Evolutionary conservation across 1,140 invertebrate species (phyloP).

Genomic region (Tetramorium simillimum): DNA sequence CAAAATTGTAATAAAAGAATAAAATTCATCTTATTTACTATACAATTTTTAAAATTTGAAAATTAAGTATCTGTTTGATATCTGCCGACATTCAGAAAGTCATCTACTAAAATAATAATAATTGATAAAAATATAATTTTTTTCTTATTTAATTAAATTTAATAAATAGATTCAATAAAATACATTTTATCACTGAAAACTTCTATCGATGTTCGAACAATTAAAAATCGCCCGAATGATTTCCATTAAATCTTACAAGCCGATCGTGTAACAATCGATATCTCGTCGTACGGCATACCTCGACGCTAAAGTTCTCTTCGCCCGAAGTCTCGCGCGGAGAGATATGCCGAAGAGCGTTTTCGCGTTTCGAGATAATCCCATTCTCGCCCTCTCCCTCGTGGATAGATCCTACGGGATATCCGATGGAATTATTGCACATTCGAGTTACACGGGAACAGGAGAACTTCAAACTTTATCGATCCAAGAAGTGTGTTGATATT

Average conservation of each 20-base stretch:
- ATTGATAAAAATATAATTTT: not conserved
- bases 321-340: slow-evolving; percentile 67
- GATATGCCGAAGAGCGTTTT: slow-evolving; percentile 84
- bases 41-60: not conserved
- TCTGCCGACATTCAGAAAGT: not conserved
- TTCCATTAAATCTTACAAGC: not conserved
- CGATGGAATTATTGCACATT: slow-evolving; percentile 77
- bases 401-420: slow-evolving; percentile 72
- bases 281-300: slow-evolving; percentile 10
- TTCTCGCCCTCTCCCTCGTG: slow-evolving; percentile 57
- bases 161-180: not conserved
- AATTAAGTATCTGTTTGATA: not conserved
- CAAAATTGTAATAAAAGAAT: not conserved
- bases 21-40: not conserved
- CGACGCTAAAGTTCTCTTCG: slow-evolving; percentile 32
- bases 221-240: not conserved
- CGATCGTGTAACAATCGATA: slow-evolving; percentile 21
- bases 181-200: not conserved
- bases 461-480: slow-evolving; percentile 63
- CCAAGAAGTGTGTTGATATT: slow-evolving; percentile 10
- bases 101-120: not conserved
- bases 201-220: not conserved
- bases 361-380: slow-evolving; percentile 83
- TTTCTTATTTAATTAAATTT: not conserved
- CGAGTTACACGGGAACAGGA: slow-evolving; percentile 40